Base-by-base conservation (phyloP, 2,888 invertebrate genomes). In the Pimpla rufipes region DNA sequence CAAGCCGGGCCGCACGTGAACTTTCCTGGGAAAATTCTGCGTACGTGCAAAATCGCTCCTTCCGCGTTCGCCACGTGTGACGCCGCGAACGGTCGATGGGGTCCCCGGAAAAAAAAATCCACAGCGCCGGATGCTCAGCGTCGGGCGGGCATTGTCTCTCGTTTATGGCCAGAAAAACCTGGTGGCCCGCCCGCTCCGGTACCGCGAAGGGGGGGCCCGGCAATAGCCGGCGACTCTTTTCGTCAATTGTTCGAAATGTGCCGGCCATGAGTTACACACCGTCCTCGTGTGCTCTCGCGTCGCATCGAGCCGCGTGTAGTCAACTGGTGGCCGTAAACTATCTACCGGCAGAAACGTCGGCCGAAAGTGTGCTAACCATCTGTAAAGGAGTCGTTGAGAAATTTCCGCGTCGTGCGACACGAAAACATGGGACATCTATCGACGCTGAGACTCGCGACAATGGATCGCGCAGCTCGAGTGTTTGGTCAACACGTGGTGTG, bases 111-210 rank as follows among this genome's bases (percentile, higher is more conserved):
- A 55, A 55, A 70, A 70, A 40, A 7, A 23, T 52, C 11, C 52
- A 8, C 8, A 6, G 0, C 7, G 37, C 10, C 37, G 18, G 37
- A 62, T 40, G 40, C 10, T 40, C 10, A n/a, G 16, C 11, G n/a
- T 40, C 37, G 18, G 10, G 37, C 4, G 35, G n/a, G 16, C 66
- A 81, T 77, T 81, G 77, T 81, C 70, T 81, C 68, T 50, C 71
- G 55, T 81, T 81, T 81, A 81, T 47, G 81, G 57, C 70, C 66
- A 57, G 76, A 77, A 73, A 59, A 81, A 77, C 71, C 77, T 40
- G 37, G 40, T 45, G 45, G 18, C 37, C 75, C 55, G 70, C 55
- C 64, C 35, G 13, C 2, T 11, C n/a, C 16, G 18, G 55, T 23
- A 37, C 45, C 50, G 37, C 35, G 55, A 67, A 47, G 8, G 29